These are phyloP conservation scores for Gobionotothen gibberifrons DNA, from an alignment of 2,797 vertebrate genomes.

Conservation along the genomic window DNA sequence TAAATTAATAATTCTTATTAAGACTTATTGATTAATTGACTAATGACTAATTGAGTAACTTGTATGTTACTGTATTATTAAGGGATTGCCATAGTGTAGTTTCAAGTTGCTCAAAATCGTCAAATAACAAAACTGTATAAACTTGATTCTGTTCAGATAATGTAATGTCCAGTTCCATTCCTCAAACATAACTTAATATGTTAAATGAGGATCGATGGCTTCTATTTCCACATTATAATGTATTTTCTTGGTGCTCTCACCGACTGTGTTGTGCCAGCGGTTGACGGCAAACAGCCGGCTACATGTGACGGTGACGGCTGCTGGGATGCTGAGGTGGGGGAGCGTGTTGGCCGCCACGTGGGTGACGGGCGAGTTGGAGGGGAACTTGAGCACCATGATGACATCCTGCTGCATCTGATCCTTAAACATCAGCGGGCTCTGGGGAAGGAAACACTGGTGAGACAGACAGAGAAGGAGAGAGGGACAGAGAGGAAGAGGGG, in stretches of 20 bases:
- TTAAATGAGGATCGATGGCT: background rate
- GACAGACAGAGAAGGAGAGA: constrained; percentile 78
- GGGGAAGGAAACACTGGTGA: constrained; percentile 99
- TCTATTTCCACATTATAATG: background rate
- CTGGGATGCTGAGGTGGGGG: constrained; percentile 96
- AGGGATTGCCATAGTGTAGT: background rate
- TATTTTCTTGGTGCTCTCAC: constrained; percentile 78
- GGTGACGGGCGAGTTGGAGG: constrained; percentile 97
- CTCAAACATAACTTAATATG: background rate
- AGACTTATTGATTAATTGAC: background rate
- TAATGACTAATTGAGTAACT: background rate
- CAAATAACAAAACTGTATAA: background rate
- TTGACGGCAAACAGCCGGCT: constrained; percentile 98
- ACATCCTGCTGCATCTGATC: constrained; percentile 99
- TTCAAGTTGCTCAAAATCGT: background rate
- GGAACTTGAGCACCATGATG: constrained; percentile 99
- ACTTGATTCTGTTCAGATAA: background rate
- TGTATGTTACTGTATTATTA: background rate
- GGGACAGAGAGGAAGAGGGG: constrained; percentile 65
- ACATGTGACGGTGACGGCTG: constrained; percentile 97
- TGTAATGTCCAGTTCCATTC: background rate
- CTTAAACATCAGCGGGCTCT: constrained; percentile 99
- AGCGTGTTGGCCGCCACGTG: constrained; percentile 98
- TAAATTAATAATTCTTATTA: background rate
- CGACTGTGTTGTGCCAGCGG: constrained; percentile 99